Evolutionary conservation across 2,113 vertebrate species (phyloP).

Genomic region (Colius striatus): DNA sequence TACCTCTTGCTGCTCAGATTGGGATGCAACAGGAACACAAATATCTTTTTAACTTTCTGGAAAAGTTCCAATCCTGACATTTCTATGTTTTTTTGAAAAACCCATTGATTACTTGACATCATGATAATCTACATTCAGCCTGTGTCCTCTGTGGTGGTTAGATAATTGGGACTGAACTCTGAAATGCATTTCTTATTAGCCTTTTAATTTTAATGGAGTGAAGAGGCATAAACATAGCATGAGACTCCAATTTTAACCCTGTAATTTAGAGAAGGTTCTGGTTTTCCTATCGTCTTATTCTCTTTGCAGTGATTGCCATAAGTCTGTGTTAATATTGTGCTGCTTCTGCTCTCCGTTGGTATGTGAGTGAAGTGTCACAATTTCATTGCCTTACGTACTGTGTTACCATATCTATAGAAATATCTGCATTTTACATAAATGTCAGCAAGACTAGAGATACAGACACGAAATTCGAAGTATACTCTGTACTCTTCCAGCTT

Average conservation of each 20-base stretch:
- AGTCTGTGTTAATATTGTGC: not conserved
- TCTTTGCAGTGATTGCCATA: not conserved
- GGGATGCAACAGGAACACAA: not conserved
- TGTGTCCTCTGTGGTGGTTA: not conserved
- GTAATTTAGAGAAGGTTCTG: not conserved
- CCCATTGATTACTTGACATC: not conserved
- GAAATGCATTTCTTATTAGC: slow-evolving; percentile 31
- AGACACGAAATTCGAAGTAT: not conserved
- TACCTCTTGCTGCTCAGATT: not conserved
- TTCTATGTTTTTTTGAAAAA: not conserved
- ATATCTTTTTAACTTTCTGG: not conserved
- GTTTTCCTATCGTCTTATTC: not conserved
- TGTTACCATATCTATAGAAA: not conserved
- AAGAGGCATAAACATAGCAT: not conserved
- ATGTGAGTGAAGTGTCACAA: not conserved
- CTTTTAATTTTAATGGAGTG: not conserved
- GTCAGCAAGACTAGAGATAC: not conserved
- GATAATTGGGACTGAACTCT: slow-evolving; percentile 6
- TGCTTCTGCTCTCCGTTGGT: slow-evolving; percentile 7
- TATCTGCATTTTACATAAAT: slow-evolving; percentile 22
- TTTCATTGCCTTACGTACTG: not conserved
- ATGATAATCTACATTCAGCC: not conserved
- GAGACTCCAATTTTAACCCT: not conserved
- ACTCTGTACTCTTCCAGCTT: not conserved
- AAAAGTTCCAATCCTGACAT: not conserved